Percentiles rank a stretch among this genome's conserved stretches.
These are phyloP conservation scores for Megaptera novaeangliae DNA, from an alignment of 2,113 vertebrate genomes.

Conservation along the genomic window DNA sequence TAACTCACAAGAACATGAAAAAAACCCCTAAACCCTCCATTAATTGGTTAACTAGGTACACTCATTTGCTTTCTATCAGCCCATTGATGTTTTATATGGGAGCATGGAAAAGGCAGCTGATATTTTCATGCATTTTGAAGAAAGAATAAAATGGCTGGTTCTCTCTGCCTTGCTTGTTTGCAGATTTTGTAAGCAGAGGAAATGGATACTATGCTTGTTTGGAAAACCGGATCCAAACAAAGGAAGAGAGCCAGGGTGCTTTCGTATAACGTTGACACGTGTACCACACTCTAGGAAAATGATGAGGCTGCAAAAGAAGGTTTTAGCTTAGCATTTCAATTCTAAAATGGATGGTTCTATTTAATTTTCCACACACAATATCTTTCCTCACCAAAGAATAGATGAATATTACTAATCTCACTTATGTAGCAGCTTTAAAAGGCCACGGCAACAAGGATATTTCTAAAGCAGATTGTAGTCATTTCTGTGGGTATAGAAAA, in stretches of 20 bases:
- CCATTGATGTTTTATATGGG: slow-evolving; percentile 33
- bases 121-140: slow-evolving; percentile 72
- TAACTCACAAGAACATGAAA: background rate
- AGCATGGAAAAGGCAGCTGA: slow-evolving; percentile 49
- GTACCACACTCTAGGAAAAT: slow-evolving; percentile 56
- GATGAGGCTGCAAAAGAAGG: slow-evolving; percentile 62
- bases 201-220: slow-evolving; percentile 71
- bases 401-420: slow-evolving; percentile 80
- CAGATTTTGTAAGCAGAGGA: slow-evolving; percentile 59
- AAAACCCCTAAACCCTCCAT: background rate
- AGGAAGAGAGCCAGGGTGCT: slow-evolving; percentile 69
- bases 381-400: slow-evolving; percentile 73
- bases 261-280: slow-evolving; percentile 59
- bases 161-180: background rate
- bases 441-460: slow-evolving; percentile 58
- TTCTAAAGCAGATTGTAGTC: slow-evolving; percentile 63
- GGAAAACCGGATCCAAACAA: slow-evolving; percentile 75
- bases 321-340: slow-evolving; percentile 78
- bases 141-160: slow-evolving; percentile 73
- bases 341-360: slow-evolving; percentile 71
- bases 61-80: slow-evolving; percentile 60
- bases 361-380: slow-evolving; percentile 66
- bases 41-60: slow-evolving; percentile 60
- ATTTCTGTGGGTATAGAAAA: slow-evolving; percentile 49
- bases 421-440: slow-evolving; percentile 67